phyloP scores from a whole-genome alignment of 2,888 invertebrate species.

The Drosophila antonietae region DNA sequence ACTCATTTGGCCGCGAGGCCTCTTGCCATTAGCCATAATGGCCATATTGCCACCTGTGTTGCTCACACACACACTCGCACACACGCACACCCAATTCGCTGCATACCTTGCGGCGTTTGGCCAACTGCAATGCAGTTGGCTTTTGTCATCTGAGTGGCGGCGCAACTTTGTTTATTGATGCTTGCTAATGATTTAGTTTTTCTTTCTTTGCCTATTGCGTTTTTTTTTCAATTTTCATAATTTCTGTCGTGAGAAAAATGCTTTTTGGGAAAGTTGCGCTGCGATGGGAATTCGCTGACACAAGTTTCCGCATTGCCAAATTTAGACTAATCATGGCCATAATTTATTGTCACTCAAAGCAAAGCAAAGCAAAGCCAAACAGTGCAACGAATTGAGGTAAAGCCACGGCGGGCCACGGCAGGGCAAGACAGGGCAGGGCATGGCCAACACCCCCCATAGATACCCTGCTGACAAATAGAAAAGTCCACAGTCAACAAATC shows the following conservation, averaged over 20 bases:
- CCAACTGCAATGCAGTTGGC: conserved; percentile 30
- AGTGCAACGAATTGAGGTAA: conserved; percentile 65
- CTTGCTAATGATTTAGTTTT: conserved; percentile 55
- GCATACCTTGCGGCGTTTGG: conserved; percentile 69
- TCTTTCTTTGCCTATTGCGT: neutral
- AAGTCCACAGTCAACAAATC: conserved; percentile 70
- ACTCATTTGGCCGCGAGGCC: conserved; percentile 71
- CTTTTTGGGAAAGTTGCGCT: conserved; percentile 51
- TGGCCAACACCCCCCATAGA: conserved; percentile 1
- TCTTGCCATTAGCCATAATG: conserved; percentile 76
- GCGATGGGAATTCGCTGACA: conserved; percentile 32
- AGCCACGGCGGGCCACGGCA: neutral
- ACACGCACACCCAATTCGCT: conserved; percentile 24
- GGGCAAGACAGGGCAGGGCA: conserved; percentile 9
- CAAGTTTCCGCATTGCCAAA: conserved; percentile 66
- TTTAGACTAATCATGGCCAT: conserved; percentile 78
- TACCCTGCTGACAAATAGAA: conserved; percentile 48
- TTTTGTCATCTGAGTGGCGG: conserved; percentile 31
- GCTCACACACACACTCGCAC: conserved; percentile 47
- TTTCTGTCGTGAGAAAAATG: conserved; percentile 61
- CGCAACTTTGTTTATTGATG: conserved; percentile 46
- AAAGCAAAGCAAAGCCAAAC: conserved; percentile 49
- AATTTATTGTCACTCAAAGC: conserved; percentile 79
- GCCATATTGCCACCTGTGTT: conserved; percentile 80
- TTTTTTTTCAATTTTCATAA: conserved; percentile 54